phyloP scores from a whole-genome alignment of 2,113 vertebrate species.

The Strix uralensis region DNA sequence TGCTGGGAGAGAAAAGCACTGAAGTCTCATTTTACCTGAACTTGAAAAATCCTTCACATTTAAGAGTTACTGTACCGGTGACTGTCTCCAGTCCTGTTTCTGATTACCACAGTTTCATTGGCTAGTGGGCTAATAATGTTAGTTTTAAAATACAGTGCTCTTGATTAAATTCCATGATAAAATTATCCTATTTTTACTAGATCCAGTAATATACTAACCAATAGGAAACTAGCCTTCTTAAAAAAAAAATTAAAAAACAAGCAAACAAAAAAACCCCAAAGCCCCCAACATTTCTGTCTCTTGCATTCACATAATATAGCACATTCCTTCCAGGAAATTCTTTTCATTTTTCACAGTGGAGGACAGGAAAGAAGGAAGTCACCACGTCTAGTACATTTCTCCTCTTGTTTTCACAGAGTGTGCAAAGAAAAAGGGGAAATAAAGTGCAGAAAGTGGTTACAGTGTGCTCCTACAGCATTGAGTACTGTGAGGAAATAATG shows the following conservation, averaged over 20 bases:
- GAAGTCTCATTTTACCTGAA: background rate
- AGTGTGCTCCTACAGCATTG: background rate
- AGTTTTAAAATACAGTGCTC: background rate
- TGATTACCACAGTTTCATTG: background rate
- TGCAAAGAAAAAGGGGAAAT: background rate
- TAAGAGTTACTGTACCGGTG: background rate
- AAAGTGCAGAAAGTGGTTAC: background rate
- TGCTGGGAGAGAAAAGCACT: background rate
- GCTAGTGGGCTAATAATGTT: background rate
- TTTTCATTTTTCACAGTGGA: conserved; percentile 23
- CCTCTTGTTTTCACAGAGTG: background rate
- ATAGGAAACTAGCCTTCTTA: background rate
- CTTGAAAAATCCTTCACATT: background rate
- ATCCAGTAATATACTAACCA: background rate
- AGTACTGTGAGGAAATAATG: background rate
- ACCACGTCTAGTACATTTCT: background rate
- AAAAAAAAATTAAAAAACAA: background rate
- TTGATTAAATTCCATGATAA: background rate
- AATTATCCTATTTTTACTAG: background rate
- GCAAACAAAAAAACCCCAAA: background rate
- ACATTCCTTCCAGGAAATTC: conserved; percentile 52
- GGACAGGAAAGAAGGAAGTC: conserved; percentile 45
- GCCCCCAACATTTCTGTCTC: background rate
- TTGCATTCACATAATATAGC: background rate
- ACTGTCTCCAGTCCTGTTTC: background rate